phyloP scores from a whole-genome alignment of 2,888 invertebrate genomes.

The Zootermopsis nevadensis region DNA sequence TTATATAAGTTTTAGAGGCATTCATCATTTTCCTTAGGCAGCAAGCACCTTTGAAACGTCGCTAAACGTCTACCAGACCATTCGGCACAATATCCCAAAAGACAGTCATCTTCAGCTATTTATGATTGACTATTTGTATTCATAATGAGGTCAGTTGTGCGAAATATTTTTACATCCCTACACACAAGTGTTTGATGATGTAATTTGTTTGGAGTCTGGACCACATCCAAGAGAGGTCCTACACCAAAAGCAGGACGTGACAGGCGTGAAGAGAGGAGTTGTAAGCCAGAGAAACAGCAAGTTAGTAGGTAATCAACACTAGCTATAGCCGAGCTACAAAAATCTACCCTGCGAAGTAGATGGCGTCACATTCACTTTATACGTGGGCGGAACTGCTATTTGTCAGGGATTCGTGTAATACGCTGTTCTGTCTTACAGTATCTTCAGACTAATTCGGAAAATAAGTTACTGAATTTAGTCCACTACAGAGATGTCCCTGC shows the following conservation, averaged over 20 bases:
- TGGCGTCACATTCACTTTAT: not conserved
- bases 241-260: not conserved
- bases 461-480: no score
- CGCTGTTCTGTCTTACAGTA: not conserved
- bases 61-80: no score
- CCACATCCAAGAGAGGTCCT: not conserved
- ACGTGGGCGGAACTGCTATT: not conserved
- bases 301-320: constrained; percentile 13
- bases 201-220: not conserved
- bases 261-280: not conserved
- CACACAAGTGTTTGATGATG: not conserved
- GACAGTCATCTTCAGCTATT: no score
- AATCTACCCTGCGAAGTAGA: not conserved
- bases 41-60: no score
- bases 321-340: not conserved
- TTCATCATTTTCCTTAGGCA: no score
- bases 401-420: not conserved
- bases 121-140: no score
- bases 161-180: not conserved
- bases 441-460: not conserved
- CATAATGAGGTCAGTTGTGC: not conserved
- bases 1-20: no score
- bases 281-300: not conserved
- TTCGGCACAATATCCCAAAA: no score
- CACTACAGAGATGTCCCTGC: no score